These are phyloP conservation scores for Allobates femoralis DNA, from an alignment of 2,797 vertebrate genomes.

Conservation along the genomic window DNA sequence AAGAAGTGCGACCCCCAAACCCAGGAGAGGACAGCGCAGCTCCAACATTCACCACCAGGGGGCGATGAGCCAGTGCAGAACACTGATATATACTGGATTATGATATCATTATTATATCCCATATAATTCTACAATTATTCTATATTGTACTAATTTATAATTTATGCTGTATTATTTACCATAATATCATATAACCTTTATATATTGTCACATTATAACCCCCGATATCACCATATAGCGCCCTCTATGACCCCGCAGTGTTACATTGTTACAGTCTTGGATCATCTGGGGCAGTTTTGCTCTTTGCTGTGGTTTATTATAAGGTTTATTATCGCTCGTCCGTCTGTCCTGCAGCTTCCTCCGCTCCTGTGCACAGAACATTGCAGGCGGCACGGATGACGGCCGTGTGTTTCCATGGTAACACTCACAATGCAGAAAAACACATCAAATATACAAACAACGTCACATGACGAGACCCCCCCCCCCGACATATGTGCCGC, in stretches of 20 bases:
- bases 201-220: not conserved
- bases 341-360: not conserved
- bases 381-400: not conserved
- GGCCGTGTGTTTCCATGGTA: conserved; percentile 41
- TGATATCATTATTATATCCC: not conserved
- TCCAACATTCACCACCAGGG: too few species aligned
- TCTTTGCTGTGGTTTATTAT: too few species aligned
- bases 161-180: too few species aligned
- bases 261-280: too few species aligned
- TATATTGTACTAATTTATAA: too few species aligned
- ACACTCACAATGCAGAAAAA: conserved; percentile 37
- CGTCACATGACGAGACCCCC: not conserved
- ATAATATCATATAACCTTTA: not conserved
- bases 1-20: not conserved
- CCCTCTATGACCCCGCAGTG: too few species aligned
- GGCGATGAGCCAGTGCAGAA: too few species aligned
- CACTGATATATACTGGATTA: not conserved
- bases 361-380: not conserved
- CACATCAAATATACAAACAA: conserved; percentile 27
- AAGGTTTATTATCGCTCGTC: too few species aligned
- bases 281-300: too few species aligned
- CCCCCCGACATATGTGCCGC: not conserved
- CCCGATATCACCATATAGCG: too few species aligned
- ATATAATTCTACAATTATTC: too few species aligned
- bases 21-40: too few species aligned